These are phyloP conservation scores for Amblyopsis rosae DNA, from an alignment of 2,113 vertebrate genomes.

Conservation along the genomic window DNA sequence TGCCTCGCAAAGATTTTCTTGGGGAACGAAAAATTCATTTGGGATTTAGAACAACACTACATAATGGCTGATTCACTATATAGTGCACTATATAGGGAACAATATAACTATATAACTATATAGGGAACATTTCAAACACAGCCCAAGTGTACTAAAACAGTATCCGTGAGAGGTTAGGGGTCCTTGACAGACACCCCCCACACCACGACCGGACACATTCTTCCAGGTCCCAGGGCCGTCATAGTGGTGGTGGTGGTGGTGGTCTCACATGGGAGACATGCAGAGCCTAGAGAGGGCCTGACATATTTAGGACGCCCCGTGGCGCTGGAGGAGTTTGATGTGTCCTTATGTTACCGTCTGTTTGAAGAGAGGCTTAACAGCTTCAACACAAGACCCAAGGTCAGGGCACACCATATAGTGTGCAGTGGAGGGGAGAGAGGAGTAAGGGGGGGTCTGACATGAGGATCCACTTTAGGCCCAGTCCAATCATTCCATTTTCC, in stretches of 20 bases:
- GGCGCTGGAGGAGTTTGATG: constrained; percentile 75
- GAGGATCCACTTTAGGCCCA: constrained; percentile 67
- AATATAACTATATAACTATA: no score
- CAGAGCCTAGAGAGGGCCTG: constrained; percentile 40
- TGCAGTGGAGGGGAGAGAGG: constrained; percentile 8
- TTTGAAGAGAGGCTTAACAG: constrained; percentile 73
- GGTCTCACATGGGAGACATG: constrained; percentile 20
- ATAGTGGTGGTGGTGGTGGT: no score
- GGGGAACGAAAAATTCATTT: no score
- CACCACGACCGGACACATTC: constrained; percentile 40
- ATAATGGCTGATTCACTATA: no score
- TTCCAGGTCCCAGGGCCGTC: constrained; percentile 52
- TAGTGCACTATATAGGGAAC: no score
- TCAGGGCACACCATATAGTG: constrained; percentile 55
- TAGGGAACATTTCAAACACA: no score
- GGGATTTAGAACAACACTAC: no score
- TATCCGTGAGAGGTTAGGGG: neutral
- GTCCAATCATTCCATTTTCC: constrained; percentile 42
- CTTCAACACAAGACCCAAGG: constrained; percentile 72
- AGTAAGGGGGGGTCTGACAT: constrained; percentile 48
- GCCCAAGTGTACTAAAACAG: constrained; percentile 1
- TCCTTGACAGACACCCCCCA: constrained; percentile 19
- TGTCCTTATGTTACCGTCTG: constrained; percentile 81
- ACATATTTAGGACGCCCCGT: constrained; percentile 66
- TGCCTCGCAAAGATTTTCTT: no score